A percentile compares a stretch with the other conserved stretches of the same genome.
phyloP scores from a whole-genome alignment of 2,797 vertebrate species.

The Thalassophryne amazonica region DNA sequence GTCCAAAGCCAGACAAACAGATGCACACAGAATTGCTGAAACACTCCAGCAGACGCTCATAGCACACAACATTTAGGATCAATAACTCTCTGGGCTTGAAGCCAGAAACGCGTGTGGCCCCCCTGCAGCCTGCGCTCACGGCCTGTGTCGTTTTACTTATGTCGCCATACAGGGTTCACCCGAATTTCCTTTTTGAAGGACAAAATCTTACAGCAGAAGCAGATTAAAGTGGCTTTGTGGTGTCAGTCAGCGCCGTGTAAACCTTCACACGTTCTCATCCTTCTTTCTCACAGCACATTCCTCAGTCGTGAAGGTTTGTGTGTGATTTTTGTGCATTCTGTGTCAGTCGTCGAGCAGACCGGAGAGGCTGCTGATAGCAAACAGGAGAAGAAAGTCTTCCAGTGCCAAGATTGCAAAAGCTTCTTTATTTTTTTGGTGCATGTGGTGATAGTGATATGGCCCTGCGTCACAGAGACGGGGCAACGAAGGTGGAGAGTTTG shows the following conservation, averaged over 20 bases:
- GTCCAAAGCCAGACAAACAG: constrained; percentile 39
- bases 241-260: constrained; percentile 6
- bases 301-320: constrained; percentile 20
- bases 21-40: constrained; percentile 10
- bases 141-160: constrained; percentile 39
- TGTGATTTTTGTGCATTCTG: constrained; percentile 28
- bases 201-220: constrained; percentile 20
- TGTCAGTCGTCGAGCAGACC: background rate
- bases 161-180: constrained; percentile 14
- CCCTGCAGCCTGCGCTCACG: constrained; percentile 19
- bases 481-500: constrained; percentile 45
- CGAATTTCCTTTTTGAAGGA: constrained; percentile 22
- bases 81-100: constrained; percentile 46
- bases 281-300: constrained; percentile 9
- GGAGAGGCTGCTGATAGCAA: constrained; percentile 10
- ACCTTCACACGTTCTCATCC: constrained; percentile 3
- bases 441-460: constrained; percentile 57
- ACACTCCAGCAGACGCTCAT: constrained; percentile 25
- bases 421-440: constrained; percentile 46
- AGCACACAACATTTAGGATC: constrained; percentile 43
- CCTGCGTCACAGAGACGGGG: constrained; percentile 52
- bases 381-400: constrained; percentile 19
- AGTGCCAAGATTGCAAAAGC: constrained; percentile 41
- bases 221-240: background rate
- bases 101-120: constrained; percentile 50